Evolutionary conservation across 53 echinoderm and acorn worm genomes (phyloP), one percentile per base, ranked within the genome.

Genomic region (Astropecten irregularis): DNA sequence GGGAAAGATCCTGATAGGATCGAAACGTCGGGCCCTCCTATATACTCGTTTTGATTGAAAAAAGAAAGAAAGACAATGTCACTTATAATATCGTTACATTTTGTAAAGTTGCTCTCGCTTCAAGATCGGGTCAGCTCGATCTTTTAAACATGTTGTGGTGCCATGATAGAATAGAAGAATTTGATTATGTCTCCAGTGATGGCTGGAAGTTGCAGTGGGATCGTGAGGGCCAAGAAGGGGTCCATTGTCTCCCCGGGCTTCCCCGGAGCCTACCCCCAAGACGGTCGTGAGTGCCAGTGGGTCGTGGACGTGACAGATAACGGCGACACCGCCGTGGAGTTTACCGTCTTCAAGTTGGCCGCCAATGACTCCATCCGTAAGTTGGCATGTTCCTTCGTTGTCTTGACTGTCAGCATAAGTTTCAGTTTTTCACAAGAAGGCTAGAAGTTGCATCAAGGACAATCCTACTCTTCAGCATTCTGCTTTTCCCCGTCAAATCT

Each of bases 181-280:
- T 10, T 46, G 27, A 49, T 82, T 44, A 16, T 0, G 10, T 51
- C 22, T 16, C 18, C 77, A 91, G 91, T 84, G 22, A 20, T 26
- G 8, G 46, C 68, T 8, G 88, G 91, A 4, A 84, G 70, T 46
- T 91, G 91, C 49, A 88, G 91, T 33, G 88, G 91, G 4, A 64
- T 30, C 55, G 1, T 72, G 31, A 65, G 58, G 70, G 85, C 77
- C 9, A 84, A 77, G 35, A 50, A 77, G 60, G 79, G 88, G 25
- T 59, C 59, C 66, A 71, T 91, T 31, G 71, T 70, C 0, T 91
- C 91, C 10, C 91, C 91, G 0, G 91, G 76, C 14, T 91, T 91
- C 66, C 91, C 91, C 2, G 91, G 72, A 8, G 30, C 44, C 0
- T 91, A 91, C 57, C 70, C 77, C 14, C 79, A 44, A 5, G 84